A percentile compares a stretch with the other conserved stretches of the same genome.
Evolutionary conservation across 1,140 invertebrate genomes (phyloP).

Genomic region (Drosophila teissieri): DNA sequence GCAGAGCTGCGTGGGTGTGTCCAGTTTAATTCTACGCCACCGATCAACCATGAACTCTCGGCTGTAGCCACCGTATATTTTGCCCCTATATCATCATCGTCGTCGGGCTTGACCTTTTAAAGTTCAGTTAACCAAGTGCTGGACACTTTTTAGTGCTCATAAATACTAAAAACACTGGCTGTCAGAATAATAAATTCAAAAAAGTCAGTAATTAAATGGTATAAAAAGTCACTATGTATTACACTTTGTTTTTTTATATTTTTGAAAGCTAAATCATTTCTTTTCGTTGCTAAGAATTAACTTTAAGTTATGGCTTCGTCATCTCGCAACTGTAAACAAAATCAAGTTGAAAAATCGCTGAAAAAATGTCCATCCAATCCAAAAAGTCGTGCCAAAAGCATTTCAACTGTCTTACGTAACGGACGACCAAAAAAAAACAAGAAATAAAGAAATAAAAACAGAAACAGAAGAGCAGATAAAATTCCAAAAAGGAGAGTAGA

Average conservation of each 20-base stretch:
- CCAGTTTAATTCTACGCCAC: conserved; percentile 27
- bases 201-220: neutral
- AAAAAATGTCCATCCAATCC: conserved; percentile 18
- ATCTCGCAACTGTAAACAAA: conserved; percentile 34
- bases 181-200: neutral
- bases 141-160: conserved; percentile 12
- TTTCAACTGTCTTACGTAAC: conserved; percentile 57
- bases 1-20: conserved; percentile 67
- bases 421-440: conserved; percentile 5
- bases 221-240: no score
- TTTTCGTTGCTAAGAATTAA: neutral
- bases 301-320: neutral
- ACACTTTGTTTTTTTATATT: no score
- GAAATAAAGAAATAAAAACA: conserved; percentile 23
- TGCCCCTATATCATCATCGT: conserved; percentile 10
- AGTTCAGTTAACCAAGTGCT: conserved; percentile 54
- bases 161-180: neutral
- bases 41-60: conserved; percentile 69
- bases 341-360: neutral
- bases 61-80: conserved; percentile 50
- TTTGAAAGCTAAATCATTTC: no score
- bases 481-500: conserved; percentile 22
- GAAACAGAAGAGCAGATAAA: conserved; percentile 22
- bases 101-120: conserved; percentile 50
- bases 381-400: conserved; percentile 41